These are phyloP conservation scores for Nematolebias whitei DNA, from an alignment of 2,113 vertebrate species.

Conservation along the genomic window DNA sequence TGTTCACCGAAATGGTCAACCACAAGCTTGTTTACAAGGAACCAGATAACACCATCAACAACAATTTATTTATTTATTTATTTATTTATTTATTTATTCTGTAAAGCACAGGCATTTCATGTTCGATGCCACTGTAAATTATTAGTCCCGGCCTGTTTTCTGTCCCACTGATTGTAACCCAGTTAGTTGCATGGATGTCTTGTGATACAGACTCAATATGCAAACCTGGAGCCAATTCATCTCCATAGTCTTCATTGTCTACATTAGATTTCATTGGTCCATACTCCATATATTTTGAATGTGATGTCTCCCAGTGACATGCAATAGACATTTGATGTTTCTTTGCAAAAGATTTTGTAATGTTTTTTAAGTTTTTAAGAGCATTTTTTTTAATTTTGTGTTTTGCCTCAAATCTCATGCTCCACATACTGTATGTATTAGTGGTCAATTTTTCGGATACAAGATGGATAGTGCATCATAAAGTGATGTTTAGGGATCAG, in stretches of 20 bases:
- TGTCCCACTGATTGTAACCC: constrained; percentile 8
- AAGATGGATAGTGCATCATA: constrained; percentile 38
- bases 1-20: constrained; percentile 23
- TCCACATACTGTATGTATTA: constrained; percentile 18
- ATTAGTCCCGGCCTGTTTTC: background rate
- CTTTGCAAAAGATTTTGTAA: constrained; percentile 2
- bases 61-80: constrained; percentile 1
- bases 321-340: background rate
- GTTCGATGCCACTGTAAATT: background rate
- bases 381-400: background rate
- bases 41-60: background rate
- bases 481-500: constrained; percentile 46
- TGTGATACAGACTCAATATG: background rate
- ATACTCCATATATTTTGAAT: background rate
- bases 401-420: constrained; percentile 10
- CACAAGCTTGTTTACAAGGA: constrained; percentile 4
- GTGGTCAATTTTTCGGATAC: constrained; percentile 27
- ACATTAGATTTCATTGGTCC: constrained; percentile 6
- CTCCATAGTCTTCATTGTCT: constrained; percentile 3
- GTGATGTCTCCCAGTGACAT: background rate
- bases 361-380: constrained; percentile 12
- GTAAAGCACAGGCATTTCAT: constrained; percentile 16
- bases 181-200: background rate
- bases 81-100: constrained; percentile 4
- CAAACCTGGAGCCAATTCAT: background rate